Conservation (phyloP, 2,888 invertebrate species). For the Diadromus collaris region DNA sequence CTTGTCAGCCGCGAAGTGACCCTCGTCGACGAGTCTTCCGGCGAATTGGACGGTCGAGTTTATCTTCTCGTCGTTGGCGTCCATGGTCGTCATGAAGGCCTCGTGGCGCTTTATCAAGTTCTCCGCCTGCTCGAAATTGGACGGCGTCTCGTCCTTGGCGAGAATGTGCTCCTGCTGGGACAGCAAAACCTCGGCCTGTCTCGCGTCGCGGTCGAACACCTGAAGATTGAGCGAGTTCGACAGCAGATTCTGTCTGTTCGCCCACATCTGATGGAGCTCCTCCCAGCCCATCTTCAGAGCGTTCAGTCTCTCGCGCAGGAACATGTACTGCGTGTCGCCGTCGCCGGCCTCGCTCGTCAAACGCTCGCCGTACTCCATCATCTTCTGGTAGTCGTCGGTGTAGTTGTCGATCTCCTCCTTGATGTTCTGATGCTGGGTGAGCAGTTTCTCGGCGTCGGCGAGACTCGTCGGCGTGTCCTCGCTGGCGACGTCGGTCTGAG, state of each 20-base stretch:
- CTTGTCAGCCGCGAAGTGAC: conserved; percentile 98
- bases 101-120: conserved; percentile 98
- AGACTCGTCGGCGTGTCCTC: conserved; percentile 97
- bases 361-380: conserved; percentile 99
- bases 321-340: conserved; percentile 99
- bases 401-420: conserved; percentile 99
- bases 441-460: conserved; percentile 97
- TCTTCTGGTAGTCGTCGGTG: conserved; percentile 98
- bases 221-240: conserved; percentile 97
- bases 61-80: conserved; percentile 99
- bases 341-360: conserved; percentile 90
- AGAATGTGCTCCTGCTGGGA: conserved; percentile 99
- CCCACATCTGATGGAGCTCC: conserved; percentile 99
- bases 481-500: conserved; percentile 99
- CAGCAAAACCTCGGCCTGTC: conserved; percentile 98
- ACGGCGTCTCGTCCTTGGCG: conserved; percentile 97
- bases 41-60: conserved; percentile 98
- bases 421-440: conserved; percentile 99
- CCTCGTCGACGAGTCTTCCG: conserved; percentile 93
- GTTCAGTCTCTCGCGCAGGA: conserved; percentile 98
- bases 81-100: conserved; percentile 99
- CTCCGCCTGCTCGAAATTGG: conserved; percentile 98
- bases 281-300: conserved; percentile 99
- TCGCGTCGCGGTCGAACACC: conserved; percentile 97
- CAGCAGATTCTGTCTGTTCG: conserved; percentile 96